phyloP scores from a whole-genome alignment of 2,888 invertebrate species.

The Leptinotarsa juncta region DNA sequence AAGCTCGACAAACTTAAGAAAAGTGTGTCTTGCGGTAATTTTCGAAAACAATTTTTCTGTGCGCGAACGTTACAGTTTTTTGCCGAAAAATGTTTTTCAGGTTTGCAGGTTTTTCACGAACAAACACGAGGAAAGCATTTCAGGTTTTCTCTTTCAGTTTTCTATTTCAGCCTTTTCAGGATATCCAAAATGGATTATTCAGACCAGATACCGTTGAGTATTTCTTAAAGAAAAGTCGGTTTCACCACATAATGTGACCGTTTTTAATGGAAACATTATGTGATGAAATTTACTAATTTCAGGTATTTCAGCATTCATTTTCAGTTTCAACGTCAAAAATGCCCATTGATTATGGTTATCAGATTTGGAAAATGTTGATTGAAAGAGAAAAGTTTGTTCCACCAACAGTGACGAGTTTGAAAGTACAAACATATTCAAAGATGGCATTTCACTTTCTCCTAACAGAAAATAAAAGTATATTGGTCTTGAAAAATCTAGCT shows the following conservation, averaged over 20 bases:
- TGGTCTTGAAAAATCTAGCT: no score
- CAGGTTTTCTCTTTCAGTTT: slow-evolving; percentile 35
- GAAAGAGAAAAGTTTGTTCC: slow-evolving; percentile 10
- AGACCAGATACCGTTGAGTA: slow-evolving; percentile 1
- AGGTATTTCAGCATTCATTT: slow-evolving; percentile 33
- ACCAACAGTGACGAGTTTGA: neutral
- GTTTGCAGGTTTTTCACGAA: slow-evolving; percentile 32
- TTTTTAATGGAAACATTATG: neutral
- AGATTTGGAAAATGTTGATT: slow-evolving; percentile 16
- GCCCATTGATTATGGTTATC: slow-evolving; percentile 9
- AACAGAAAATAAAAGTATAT: no score
- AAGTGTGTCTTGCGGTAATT: neutral
- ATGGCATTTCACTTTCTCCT: no score
- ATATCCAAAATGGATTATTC: slow-evolving; percentile 26
- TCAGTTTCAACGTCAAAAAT: slow-evolving; percentile 27
- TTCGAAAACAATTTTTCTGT: neutral
- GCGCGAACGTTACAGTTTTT: neutral
- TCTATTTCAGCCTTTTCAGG: slow-evolving; percentile 32
- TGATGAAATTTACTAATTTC: slow-evolving; percentile 16
- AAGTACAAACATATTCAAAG: neutral
- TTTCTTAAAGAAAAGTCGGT: neutral
- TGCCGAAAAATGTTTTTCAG: slow-evolving; percentile 27
- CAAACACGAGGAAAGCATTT: slow-evolving; percentile 33
- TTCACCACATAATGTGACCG: slow-evolving; percentile 8
- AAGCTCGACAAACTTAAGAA: neutral